These are phyloP conservation scores for Habrosyne pyritoides DNA, from an alignment of 2,888 invertebrate genomes.

Conservation along the genomic window DNA sequence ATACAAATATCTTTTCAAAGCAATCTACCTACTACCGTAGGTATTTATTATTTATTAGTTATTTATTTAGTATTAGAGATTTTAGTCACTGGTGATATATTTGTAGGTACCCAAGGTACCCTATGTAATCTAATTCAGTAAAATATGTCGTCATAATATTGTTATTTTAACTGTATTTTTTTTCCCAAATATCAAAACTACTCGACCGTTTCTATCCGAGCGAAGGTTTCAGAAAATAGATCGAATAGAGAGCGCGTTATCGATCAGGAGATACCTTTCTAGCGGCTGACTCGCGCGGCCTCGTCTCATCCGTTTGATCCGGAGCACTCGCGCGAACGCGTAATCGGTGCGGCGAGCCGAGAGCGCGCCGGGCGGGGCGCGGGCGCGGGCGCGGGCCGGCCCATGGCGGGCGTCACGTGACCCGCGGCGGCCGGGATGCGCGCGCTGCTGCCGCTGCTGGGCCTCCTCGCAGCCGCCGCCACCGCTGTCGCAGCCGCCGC, in stretches of 20 bases:
- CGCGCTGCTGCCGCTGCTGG: conserved; percentile 47
- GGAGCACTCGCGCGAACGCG: neutral
- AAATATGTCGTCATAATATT: too few species aligned
- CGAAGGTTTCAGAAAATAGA: neutral
- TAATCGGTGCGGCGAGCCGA: conserved; percentile 40
- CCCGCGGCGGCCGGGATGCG: conserved; percentile 55
- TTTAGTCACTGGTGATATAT: too few species aligned
- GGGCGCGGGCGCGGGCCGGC: conserved; percentile 29
- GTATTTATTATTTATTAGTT: too few species aligned
- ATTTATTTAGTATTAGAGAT: too few species aligned
- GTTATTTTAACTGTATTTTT: neutral
- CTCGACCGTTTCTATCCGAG: neutral
- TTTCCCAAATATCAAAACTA: too few species aligned
- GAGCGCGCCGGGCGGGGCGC: conserved; percentile 38
- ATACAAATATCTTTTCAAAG: too few species aligned
- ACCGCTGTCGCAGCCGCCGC: conserved; percentile 17
- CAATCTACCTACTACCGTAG: too few species aligned
- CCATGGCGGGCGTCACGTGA: conserved; percentile 40
- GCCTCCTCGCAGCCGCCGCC: conserved; percentile 35
- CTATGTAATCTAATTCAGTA: too few species aligned
- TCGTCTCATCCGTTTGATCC: conserved; percentile 45
- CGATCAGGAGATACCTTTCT: neutral
- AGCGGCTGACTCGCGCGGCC: neutral
- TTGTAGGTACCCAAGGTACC: too few species aligned
- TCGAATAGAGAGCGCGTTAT: neutral